These are phyloP conservation scores for Drosophila truncata DNA, from an alignment of 1,140 invertebrate genomes.

Conservation along the genomic window DNA sequence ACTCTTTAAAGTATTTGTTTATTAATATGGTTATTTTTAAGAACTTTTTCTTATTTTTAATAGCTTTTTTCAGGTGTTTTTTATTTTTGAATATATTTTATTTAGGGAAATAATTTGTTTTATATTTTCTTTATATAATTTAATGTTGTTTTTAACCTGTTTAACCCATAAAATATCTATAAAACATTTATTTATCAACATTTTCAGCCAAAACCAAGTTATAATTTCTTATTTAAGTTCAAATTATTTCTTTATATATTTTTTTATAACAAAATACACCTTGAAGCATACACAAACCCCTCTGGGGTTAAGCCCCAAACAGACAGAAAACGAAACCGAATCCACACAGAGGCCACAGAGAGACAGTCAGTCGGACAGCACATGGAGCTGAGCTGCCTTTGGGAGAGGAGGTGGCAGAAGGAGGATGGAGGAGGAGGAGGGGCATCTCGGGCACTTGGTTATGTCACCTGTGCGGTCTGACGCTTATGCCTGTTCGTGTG, in stretches of 20 bases:
- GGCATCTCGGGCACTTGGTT: constrained; percentile 77
- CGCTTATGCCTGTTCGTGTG: constrained; percentile 55
- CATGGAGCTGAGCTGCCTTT: not conserved
- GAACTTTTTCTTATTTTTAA: no score
- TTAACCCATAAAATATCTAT: no score
- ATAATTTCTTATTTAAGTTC: not conserved
- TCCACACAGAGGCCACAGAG: constrained; percentile 8
- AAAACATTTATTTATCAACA: no score
- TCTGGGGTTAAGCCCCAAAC: constrained; percentile 20
- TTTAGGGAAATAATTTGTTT: no score
- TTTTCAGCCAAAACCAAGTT: no score
- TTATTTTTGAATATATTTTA: no score
- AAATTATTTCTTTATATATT: not conserved
- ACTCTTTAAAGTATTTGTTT: no score
- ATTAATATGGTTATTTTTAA: no score
- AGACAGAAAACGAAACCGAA: constrained; percentile 29
- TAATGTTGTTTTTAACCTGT: no score
- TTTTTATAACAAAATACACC: not conserved
- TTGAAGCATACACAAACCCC: no score
- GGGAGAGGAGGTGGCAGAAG: not conserved
- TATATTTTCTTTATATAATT: no score
- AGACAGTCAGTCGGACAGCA: not conserved
- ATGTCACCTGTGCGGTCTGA: constrained; percentile 64
- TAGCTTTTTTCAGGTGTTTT: no score
- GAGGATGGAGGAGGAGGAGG: not conserved